These are phyloP conservation scores for Xerus inauris DNA, from an alignment of 2,113 vertebrate genomes.

Conservation along the genomic window DNA sequence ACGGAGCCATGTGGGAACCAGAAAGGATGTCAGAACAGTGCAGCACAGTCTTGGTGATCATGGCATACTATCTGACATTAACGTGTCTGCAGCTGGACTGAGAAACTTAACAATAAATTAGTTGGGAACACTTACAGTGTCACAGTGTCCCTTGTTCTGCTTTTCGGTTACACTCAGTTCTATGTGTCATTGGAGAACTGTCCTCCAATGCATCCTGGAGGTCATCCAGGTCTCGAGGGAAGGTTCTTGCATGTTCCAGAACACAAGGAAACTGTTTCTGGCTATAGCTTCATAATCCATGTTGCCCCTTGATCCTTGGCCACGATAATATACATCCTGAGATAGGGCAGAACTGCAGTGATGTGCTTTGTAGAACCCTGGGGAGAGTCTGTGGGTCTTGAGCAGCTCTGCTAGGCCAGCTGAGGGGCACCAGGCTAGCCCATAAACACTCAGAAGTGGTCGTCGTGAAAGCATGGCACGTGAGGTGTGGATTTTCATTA, in stretches of 20 bases:
- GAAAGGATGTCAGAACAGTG: accelerated
- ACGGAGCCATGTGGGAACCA: not conserved
- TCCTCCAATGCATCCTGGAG: not conserved
- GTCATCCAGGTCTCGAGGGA: not conserved
- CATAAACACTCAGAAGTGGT: too few species aligned
- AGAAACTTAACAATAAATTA: not conserved
- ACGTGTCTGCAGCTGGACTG: not conserved
- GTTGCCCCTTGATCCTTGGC: not conserved
- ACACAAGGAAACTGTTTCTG: not conserved
- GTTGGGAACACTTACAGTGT: accelerated
- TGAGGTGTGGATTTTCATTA: not conserved
- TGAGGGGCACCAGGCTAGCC: not conserved
- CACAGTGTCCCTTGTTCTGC: not conserved
- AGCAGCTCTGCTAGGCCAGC: accelerated
- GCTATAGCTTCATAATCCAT: not conserved
- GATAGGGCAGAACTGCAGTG: not conserved
- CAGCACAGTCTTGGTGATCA: accelerated
- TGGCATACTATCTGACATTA: not conserved
- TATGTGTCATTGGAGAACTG: not conserved
- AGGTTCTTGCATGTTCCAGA: not conserved
- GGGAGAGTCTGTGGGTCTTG: not conserved
- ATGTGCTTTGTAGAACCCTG: too few species aligned
- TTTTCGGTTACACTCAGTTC: too few species aligned
- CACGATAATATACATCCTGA: accelerated
- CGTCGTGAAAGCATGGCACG: not conserved